These are phyloP conservation scores for Odontamblyopus rebecca DNA, from an alignment of 2,797 vertebrate genomes.

Conservation along the genomic window DNA sequence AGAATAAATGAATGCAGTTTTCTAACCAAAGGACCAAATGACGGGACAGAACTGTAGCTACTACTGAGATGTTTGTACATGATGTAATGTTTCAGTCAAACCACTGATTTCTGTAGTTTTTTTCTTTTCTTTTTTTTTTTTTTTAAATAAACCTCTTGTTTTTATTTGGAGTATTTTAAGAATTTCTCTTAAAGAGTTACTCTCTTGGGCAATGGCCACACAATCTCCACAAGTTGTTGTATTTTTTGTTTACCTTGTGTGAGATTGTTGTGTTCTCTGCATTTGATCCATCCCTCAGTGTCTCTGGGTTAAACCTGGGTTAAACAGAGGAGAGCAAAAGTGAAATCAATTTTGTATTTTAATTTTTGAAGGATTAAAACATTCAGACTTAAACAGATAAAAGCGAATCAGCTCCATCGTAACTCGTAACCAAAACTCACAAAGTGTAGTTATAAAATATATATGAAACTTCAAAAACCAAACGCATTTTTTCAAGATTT, in stretches of 20 bases:
- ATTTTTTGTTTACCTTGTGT: neutral
- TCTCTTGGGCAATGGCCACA: neutral
- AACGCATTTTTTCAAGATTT: too few relatives aligned
- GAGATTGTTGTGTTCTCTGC: too few relatives aligned
- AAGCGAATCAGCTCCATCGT: neutral
- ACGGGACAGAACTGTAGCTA: neutral
- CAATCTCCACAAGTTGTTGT: neutral
- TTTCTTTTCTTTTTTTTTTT: too few relatives aligned
- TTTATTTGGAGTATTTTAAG: neutral
- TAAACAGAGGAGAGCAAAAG: neutral
- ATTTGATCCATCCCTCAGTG: too few relatives aligned
- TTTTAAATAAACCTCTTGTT: neutral
- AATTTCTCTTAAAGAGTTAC: neutral
- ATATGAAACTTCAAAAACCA: too few relatives aligned
- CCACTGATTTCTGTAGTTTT: neutral
- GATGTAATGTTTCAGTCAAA: constrained; percentile 7
- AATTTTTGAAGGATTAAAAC: neutral
- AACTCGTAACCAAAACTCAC: neutral
- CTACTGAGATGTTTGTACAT: constrained; percentile 4
- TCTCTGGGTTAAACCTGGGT: too few relatives aligned
- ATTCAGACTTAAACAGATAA: neutral
- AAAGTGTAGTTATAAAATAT: too few relatives aligned
- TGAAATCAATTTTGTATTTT: too few relatives aligned
- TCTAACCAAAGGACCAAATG: neutral
- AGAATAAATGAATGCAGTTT: neutral